These are phyloP conservation scores for Microctonus hyperodae DNA, from an alignment of 2,888 invertebrate species.

Conservation along the genomic window DNA sequence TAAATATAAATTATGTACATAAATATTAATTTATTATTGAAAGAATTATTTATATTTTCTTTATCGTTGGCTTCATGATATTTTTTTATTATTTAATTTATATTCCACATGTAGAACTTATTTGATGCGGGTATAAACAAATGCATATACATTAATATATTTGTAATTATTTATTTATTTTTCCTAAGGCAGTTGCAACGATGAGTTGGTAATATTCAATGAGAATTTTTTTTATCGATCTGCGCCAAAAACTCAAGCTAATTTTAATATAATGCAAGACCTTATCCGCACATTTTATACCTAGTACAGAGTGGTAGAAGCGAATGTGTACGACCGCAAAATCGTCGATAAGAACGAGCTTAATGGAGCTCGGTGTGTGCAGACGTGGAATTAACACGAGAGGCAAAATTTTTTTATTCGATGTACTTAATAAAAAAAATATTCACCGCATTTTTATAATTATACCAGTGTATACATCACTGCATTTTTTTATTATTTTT, in stretches of 20 bases:
- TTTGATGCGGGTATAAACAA: no score
- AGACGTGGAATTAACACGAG: constrained; percentile 7
- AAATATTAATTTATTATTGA: not conserved
- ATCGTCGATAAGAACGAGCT: constrained; percentile 28
- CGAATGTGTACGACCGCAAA: constrained; percentile 8
- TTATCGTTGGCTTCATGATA: not conserved
- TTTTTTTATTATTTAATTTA: not conserved
- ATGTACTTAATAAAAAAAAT: not conserved
- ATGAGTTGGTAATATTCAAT: constrained; percentile 19
- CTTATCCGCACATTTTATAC: constrained; percentile 26
- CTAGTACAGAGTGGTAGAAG: not conserved
- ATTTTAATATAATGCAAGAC: constrained; percentile 36
- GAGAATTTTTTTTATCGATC: constrained; percentile 22
- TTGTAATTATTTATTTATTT: constrained; percentile 1
- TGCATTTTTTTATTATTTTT: not conserved
- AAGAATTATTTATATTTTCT: not conserved
- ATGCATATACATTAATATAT: constrained; percentile 4
- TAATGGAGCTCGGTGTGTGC: constrained; percentile 25
- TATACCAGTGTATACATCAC: not conserved
- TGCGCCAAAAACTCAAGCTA: constrained; percentile 37
- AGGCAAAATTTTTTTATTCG: not conserved
- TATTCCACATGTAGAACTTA: no score
- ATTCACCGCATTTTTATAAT: not conserved
- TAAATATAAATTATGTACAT: no score
- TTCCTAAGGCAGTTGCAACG: constrained; percentile 8